phyloP scores from a whole-genome alignment of 1,140 invertebrate genomes.

The Diprion similis region DNA sequence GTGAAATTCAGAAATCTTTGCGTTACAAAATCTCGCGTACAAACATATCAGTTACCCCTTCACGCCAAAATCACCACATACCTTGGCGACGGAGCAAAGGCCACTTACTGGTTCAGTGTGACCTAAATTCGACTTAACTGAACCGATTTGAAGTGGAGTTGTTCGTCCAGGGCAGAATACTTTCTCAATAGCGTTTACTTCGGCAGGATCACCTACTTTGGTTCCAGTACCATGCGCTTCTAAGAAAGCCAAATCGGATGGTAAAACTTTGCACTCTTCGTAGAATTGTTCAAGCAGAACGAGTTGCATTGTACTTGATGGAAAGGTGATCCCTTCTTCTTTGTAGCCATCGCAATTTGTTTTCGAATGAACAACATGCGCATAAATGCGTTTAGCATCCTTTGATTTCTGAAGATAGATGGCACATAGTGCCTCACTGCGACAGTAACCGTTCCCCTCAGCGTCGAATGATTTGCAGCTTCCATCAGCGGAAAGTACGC shows the following conservation, averaged over 20 bases:
- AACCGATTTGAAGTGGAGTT: slow-evolving; percentile 78
- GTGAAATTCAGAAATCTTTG: too few species aligned
- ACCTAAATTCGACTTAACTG: slow-evolving; percentile 89
- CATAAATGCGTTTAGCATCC: slow-evolving; percentile 66
- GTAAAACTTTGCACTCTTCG: slow-evolving; percentile 76
- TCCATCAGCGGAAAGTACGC: slow-evolving; percentile 82
- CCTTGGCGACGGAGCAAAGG: slow-evolving; percentile 79
- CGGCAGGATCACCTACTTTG: slow-evolving; percentile 80
- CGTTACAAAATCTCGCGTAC: too few species aligned
- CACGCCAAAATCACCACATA: too few species aligned
- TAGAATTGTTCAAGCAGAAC: slow-evolving; percentile 81
- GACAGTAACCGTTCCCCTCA: slow-evolving; percentile 71
- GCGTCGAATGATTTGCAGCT: slow-evolving; percentile 88
- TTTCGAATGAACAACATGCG: slow-evolving; percentile 72
- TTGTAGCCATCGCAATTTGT: slow-evolving; percentile 86
- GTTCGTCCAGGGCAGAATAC: slow-evolving; percentile 75
- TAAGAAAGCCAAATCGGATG: slow-evolving; percentile 75
- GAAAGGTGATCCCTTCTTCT: slow-evolving; percentile 81
- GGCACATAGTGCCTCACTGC: slow-evolving; percentile 75
- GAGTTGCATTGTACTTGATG: slow-evolving; percentile 80
- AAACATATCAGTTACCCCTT: too few species aligned
- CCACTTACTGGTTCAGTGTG: slow-evolving; percentile 88
- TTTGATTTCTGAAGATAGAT: slow-evolving; percentile 75
- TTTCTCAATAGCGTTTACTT: slow-evolving; percentile 79
- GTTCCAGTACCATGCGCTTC: slow-evolving; percentile 89